Percentiles rank a stretch among this genome's conserved stretches.
These are phyloP conservation scores for Amphiprion ocellaris DNA, from an alignment of 2,113 vertebrate genomes.

Conservation along the genomic window DNA sequence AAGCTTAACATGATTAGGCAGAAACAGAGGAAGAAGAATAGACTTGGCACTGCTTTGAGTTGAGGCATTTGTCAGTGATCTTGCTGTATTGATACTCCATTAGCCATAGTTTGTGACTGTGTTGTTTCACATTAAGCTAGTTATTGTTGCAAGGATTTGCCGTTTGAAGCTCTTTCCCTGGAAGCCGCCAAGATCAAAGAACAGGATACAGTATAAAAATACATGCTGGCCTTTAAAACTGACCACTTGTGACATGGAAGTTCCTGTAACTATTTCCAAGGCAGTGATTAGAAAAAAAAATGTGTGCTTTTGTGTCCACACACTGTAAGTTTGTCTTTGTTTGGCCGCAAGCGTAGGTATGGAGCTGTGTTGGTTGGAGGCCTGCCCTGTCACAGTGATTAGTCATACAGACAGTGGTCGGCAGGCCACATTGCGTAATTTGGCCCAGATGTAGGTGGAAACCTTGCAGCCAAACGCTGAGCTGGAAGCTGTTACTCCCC, in stretches of 20 bases:
- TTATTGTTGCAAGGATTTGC: slow-evolving; percentile 10
- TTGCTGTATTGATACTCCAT: not conserved
- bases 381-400: slow-evolving; percentile 57
- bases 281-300: slow-evolving; percentile 10
- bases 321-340: slow-evolving; percentile 1
- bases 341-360: slow-evolving; percentile 35
- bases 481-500: slow-evolving; percentile 44
- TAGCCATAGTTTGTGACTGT: not conserved
- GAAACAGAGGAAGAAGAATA: slow-evolving; percentile 44
- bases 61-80: slow-evolving; percentile 11
- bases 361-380: slow-evolving; percentile 45
- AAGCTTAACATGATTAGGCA: slow-evolving; percentile 61
- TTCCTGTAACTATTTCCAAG: not conserved
- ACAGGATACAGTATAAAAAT: not conserved
- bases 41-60: slow-evolving; percentile 22
- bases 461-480: slow-evolving; percentile 42
- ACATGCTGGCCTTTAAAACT: slow-evolving; percentile 9
- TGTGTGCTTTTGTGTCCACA: not conserved
- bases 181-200: not conserved
- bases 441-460: slow-evolving; percentile 70
- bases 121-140: not conserved
- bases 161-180: not conserved
- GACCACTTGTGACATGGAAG: slow-evolving; percentile 15
- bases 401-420: slow-evolving; percentile 65
- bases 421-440: slow-evolving; percentile 67